A percentile compares a stretch with the other conserved stretches of the same genome.
Conservation (phyloP, 2,113 vertebrate genomes). For the Lonchura striata region DNA sequence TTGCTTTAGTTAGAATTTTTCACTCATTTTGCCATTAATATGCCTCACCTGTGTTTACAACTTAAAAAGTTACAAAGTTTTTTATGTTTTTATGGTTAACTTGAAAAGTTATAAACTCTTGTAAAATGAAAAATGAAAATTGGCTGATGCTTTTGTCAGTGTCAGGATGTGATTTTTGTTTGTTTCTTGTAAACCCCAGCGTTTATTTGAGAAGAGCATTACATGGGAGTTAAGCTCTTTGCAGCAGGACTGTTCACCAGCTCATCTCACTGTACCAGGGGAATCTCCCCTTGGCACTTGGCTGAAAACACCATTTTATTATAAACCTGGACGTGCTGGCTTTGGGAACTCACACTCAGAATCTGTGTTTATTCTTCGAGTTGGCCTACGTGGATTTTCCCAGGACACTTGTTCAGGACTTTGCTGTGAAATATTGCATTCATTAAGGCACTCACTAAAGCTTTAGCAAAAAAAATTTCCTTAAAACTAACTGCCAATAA, state of each 20-base stretch:
- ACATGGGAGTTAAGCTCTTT: not conserved
- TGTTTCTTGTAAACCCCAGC: not conserved
- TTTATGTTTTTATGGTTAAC: not conserved
- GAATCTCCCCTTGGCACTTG: not conserved
- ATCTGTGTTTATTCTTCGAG: not conserved
- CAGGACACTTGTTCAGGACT: not conserved
- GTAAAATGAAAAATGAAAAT: not conserved
- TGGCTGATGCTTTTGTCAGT: not conserved
- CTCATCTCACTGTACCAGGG: not conserved
- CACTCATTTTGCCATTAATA: not conserved
- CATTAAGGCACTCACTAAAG: conserved; percentile 16
- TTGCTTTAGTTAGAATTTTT: not conserved
- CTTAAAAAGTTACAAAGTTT: not conserved
- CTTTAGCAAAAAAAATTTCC: not conserved
- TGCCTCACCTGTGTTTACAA: not conserved
- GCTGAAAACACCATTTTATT: not conserved
- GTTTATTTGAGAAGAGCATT: not conserved
- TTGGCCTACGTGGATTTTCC: not conserved
- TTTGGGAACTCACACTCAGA: not conserved
- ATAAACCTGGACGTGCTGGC: not conserved
- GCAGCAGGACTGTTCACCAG: not conserved
- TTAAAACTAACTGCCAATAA: conserved; percentile 7
- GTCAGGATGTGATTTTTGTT: not conserved
- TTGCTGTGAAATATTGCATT: conserved; percentile 33
- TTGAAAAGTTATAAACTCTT: not conserved